phyloP scores from a whole-genome alignment of 1,140 invertebrate species.

The Teleopsis dalmanni region DNA sequence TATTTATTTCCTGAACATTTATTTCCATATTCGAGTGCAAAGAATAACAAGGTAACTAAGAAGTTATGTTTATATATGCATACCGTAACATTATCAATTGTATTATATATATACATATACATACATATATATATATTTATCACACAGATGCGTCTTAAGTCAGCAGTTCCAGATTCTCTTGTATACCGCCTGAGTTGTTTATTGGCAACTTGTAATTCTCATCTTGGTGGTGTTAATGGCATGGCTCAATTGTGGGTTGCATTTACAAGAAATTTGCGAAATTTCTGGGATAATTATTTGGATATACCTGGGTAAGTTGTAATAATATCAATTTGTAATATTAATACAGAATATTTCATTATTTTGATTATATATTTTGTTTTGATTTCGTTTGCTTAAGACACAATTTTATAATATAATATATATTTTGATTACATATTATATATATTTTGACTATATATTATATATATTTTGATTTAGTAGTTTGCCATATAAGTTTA shows the following conservation, averaged over 20 bases:
- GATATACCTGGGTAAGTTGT: constrained; percentile 57
- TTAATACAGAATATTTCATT: neutral
- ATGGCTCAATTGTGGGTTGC: constrained; percentile 90
- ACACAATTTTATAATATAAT: neutral
- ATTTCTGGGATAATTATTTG: constrained; percentile 77
- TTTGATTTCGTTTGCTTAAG: neutral
- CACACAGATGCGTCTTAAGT: constrained; percentile 39
- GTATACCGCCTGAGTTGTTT: constrained; percentile 78
- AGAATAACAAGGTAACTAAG: constrained; percentile 20
- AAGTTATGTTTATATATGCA: neutral
- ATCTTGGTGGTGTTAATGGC: constrained; percentile 68
- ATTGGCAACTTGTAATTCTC: constrained; percentile 66
- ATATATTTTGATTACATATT: neutral
- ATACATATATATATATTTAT: constrained; percentile 18
- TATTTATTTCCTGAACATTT: constrained; percentile 90
- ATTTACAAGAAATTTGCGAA: constrained; percentile 81
- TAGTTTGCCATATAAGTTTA: neutral
- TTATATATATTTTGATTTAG: neutral
- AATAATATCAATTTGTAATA: neutral
- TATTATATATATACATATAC: neutral
- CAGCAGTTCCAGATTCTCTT: constrained; percentile 56
- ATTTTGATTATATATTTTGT: neutral
- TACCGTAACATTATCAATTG: neutral
- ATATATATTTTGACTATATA: neutral
- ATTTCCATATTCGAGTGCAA: constrained; percentile 50